These are phyloP conservation scores for Bufotes viridis DNA, from an alignment of 2,797 vertebrate species.

Conservation along the genomic window DNA sequence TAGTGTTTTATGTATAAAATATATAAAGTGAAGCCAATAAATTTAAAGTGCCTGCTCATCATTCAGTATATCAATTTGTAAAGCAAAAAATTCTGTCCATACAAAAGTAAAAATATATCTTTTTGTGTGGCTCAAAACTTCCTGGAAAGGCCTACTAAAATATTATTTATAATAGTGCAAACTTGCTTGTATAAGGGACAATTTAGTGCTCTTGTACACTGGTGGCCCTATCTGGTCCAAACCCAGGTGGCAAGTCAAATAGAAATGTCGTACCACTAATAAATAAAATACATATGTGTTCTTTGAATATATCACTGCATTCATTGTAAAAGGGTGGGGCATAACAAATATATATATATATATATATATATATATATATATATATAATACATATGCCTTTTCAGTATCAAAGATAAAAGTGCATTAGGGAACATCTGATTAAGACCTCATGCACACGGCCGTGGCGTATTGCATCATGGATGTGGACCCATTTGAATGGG, in stretches of 20 bases:
- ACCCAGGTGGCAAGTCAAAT: neutral
- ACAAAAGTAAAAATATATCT: neutral
- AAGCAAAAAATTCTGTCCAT: constrained; percentile 1
- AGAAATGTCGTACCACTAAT: neutral
- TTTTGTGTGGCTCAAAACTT: neutral
- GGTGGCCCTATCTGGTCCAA: neutral
- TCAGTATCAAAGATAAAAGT: neutral
- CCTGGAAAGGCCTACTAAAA: constrained; percentile 6
- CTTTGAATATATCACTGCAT: constrained; percentile 5
- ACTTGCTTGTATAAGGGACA: constrained; percentile 1
- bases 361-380: no score
- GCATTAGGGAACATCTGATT: neutral
- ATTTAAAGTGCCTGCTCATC: constrained; percentile 23
- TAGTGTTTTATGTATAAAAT: neutral
- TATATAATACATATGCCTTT: neutral
- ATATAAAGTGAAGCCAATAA: neutral
- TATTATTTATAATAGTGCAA: constrained; percentile 24
- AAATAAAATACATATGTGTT: neutral
- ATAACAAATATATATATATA: neutral
- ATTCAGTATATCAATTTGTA: neutral
- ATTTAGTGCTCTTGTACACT: constrained; percentile 18
- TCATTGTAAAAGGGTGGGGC: neutral
- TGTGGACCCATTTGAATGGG: no score
- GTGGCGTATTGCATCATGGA: no score
- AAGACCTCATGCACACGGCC: neutral